These are phyloP conservation scores for Urophycis tenuis DNA, from an alignment of 2,797 vertebrate genomes.

Conservation along the genomic window DNA sequence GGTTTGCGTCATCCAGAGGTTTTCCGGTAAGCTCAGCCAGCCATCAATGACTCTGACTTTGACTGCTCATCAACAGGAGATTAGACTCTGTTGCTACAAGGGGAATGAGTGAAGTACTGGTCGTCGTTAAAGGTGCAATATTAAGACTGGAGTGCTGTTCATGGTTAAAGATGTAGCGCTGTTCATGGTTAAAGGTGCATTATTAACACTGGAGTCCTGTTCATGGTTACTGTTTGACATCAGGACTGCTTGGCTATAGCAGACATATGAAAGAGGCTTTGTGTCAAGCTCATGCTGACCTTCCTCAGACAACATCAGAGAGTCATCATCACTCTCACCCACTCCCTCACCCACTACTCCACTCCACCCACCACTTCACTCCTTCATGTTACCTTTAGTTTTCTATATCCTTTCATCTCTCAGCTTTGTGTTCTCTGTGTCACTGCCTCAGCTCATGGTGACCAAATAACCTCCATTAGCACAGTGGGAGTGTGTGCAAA, in stretches of 20 bases:
- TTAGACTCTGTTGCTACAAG: background rate
- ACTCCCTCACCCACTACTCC: background rate
- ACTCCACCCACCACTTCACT: no score
- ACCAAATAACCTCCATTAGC: background rate
- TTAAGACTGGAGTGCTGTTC: no score
- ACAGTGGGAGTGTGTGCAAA: background rate
- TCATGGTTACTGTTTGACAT: no score
- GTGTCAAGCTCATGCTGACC: no score
- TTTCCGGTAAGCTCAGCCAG: background rate
- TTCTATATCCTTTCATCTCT: constrained; percentile 8
- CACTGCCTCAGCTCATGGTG: background rate
- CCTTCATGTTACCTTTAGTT: no score
- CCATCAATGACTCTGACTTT: background rate
- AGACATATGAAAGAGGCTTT: no score
- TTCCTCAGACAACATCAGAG: constrained; percentile 8
- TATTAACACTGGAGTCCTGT: no score
- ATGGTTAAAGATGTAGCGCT: no score
- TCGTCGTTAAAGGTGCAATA: no score
- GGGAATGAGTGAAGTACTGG: background rate
- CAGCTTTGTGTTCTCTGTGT: constrained; percentile 5
- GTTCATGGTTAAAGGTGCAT: no score
- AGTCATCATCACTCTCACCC: background rate
- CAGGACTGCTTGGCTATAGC: no score
- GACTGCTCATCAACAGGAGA: background rate
- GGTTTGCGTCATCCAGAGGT: background rate